A percentile compares a stretch with the other conserved stretches of the same genome.
Evolutionary conservation across 2,797 vertebrate species (phyloP).

Genomic region (Tangara arthus): DNA sequence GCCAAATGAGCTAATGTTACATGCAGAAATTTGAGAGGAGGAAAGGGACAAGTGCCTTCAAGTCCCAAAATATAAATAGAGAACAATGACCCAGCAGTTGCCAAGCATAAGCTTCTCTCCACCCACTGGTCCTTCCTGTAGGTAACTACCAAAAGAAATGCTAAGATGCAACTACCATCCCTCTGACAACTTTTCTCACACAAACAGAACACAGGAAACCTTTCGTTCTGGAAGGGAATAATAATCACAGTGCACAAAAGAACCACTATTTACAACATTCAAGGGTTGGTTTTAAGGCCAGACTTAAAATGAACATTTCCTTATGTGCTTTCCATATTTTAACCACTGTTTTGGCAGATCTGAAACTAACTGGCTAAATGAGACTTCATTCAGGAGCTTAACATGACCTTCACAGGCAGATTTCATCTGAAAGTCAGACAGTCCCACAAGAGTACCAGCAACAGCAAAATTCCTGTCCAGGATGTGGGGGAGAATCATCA

Average conservation of each 20-base stretch:
- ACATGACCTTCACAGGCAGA: not conserved
- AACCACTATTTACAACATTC: not conserved
- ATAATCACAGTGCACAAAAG: not conserved
- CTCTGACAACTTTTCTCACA: not conserved
- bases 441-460: not conserved
- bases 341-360: not conserved
- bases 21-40: not conserved
- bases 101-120: not conserved
- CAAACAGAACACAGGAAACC: not conserved
- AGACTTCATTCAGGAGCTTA: not conserved
- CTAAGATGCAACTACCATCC: not conserved
- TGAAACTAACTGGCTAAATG: not conserved
- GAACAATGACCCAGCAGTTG: not conserved
- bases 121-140: constrained; percentile 7
- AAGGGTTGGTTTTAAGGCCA: not conserved
- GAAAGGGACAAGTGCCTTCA: not conserved
- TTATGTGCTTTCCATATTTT: not conserved
- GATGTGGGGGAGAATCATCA: not conserved
- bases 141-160: not conserved
- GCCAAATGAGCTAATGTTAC: not conserved
- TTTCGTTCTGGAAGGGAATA: not conserved
- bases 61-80: not conserved
- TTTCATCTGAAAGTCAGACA: not conserved
- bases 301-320: not conserved
- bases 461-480: not conserved